These are phyloP conservation scores for Heterodera schachtii DNA, from an alignment of 1,140 invertebrate genomes.

Conservation along the genomic window DNA sequence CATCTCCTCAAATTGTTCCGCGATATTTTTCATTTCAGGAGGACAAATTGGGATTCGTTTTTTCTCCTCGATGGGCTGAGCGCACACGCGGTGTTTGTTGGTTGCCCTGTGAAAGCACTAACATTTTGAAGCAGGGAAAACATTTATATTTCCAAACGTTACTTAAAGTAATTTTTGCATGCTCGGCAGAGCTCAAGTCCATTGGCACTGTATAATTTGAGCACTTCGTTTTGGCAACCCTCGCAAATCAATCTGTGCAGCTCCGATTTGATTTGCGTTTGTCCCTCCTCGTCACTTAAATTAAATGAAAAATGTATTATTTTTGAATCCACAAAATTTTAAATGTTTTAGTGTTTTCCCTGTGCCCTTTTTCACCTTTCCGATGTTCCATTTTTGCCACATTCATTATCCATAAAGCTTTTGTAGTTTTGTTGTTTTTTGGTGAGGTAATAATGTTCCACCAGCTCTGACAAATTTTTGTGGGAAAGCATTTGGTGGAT, in stretches of 20 bases:
- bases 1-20: slow-evolving; percentile 36
- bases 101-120: slow-evolving; percentile 12
- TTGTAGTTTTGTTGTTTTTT: slow-evolving; percentile 42
- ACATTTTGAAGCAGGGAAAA: neutral
- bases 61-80: slow-evolving; percentile 5
- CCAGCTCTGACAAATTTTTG: slow-evolving; percentile 34
- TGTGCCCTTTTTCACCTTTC: neutral
- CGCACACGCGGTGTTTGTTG: slow-evolving; percentile 41
- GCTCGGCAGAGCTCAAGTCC: slow-evolving; percentile 41
- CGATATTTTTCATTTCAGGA: slow-evolving; percentile 34
- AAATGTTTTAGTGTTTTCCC: too few species aligned
- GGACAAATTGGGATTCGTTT: slow-evolving; percentile 30
- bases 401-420: slow-evolving; percentile 28
- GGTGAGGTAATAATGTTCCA: slow-evolving; percentile 43
- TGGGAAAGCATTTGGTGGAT: slow-evolving; percentile 42
- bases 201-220: slow-evolving; percentile 39
- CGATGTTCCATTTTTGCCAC: neutral
- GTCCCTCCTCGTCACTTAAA: slow-evolving; percentile 22
- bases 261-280: slow-evolving; percentile 24
- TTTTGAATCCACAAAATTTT: too few species aligned
- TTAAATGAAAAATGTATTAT: neutral
- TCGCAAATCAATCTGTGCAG: slow-evolving; percentile 27
- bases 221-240: slow-evolving; percentile 35
- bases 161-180: slow-evolving; percentile 42
- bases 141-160: neutral